Evolutionary conservation across 2,113 vertebrate genomes (phyloP), one percentile per base, ranked within the genome.

Genomic region (Nicator chloris): DNA sequence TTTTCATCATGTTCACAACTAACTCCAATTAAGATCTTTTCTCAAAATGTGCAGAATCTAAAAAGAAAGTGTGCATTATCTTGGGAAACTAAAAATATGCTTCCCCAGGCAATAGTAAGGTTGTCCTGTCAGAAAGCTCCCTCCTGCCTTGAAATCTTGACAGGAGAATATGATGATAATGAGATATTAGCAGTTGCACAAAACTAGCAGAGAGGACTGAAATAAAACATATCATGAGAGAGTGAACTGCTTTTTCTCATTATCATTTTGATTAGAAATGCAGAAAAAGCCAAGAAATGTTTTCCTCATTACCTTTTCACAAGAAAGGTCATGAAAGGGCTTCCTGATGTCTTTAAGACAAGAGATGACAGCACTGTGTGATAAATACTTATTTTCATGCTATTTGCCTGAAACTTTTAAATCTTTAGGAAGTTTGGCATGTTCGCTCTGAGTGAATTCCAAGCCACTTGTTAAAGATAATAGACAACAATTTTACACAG

Each of bases 31-130:
- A 92, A 92, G 45, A 71, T 50, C 49, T 90, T 92, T 71, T 64
- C 82, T 88, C 86, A 71, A 86, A 96, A 86, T 71, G 82, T 45
- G 72, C 73, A 92, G 90, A 78, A 68, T 60, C 64, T 71, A 56
- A 70, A 82, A 88, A 88, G 82, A 81, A 96, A 95, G 81, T 63
- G 61, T 31, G 13, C n/a, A 88, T 83, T 92, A 71, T 42, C 88
- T 81, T 86, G 92, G 89, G 86, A 88, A 86, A 70, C 88, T 86
- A 92, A 96, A 96, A 94, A 93, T 94, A 88, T 4, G 15, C 54
- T 86, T 95, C 90, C 90, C 88, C 77, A 93, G 92, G 95, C 91
- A 95, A 93, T 31, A 63, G 82, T 21, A 50, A 88, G 51, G 71
- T 80, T 86, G 24, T 68, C 68, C 76, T 90, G 82, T 73, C 85